These are phyloP conservation scores for Phragmatobia fuliginosa DNA, from an alignment of 2,888 invertebrate species.

Conservation along the genomic window DNA sequence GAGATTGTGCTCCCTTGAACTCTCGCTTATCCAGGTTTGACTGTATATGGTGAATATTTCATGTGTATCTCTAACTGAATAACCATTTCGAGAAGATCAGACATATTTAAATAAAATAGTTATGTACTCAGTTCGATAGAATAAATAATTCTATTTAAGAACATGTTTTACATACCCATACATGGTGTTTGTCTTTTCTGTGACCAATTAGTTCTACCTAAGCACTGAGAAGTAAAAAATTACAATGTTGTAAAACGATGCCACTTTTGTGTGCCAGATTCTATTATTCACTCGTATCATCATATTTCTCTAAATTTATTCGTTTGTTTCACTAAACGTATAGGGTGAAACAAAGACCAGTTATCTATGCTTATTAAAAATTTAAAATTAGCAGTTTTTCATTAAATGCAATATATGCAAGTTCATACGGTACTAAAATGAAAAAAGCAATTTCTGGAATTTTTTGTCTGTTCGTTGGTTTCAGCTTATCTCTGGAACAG, in stretches of 20 bases:
- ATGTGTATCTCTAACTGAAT: too few species aligned
- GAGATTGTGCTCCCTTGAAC: too few species aligned
- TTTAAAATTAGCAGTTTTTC: too few species aligned
- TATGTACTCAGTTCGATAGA: not conserved
- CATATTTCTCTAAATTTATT: not conserved
- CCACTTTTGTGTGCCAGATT: constrained; percentile 1
- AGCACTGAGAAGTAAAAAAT: constrained; percentile 8
- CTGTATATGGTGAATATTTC: too few species aligned
- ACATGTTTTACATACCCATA: not conserved
- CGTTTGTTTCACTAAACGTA: not conserved
- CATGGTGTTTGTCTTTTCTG: not conserved
- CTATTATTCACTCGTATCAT: not conserved
- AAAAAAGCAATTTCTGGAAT: too few species aligned
- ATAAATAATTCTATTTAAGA: not conserved
- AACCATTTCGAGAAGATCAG: not conserved
- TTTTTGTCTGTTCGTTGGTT: too few species aligned
- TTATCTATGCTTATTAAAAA: too few species aligned
- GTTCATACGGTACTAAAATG: too few species aligned
- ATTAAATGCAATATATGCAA: too few species aligned
- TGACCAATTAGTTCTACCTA: constrained; percentile 10
- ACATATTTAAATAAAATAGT: not conserved
- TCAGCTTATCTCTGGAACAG: too few species aligned
- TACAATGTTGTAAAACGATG: constrained; percentile 6
- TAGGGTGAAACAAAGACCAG: not conserved
- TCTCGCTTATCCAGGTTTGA: too few species aligned